Evolutionary conservation across 2,888 invertebrate genomes (phyloP).

Genomic region (Petrolisthes cinctipes): DNA sequence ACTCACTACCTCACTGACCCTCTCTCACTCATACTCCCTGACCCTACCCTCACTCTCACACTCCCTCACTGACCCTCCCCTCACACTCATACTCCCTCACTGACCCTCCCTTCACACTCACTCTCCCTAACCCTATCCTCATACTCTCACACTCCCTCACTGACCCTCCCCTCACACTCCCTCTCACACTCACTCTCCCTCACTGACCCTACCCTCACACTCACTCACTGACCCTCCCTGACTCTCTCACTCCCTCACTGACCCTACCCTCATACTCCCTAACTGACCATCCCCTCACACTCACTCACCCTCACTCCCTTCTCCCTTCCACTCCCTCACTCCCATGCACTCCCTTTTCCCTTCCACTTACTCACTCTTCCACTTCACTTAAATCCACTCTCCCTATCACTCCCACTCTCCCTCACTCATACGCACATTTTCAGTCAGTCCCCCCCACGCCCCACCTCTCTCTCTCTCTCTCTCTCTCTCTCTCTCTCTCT

Average conservation of each 20-base stretch:
- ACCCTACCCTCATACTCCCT: not conserved
- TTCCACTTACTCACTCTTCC: not conserved
- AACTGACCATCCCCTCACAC: not conserved
- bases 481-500: not conserved
- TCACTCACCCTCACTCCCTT: not conserved
- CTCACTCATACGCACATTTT: not conserved
- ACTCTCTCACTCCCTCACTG: not conserved
- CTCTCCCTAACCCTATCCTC: too few species aligned
- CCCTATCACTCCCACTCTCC: not conserved
- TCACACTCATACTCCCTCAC: not conserved
- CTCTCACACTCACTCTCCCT: not conserved
- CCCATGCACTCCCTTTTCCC: not conserved
- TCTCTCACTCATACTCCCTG: not conserved
- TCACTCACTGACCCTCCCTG: not conserved
- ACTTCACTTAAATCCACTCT: not conserved
- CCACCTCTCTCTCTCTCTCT: not conserved
- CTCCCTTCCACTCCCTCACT: not conserved
- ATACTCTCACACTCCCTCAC: too few species aligned
- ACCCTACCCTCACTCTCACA: not conserved
- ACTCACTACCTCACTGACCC: not conserved
- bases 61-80: not conserved
- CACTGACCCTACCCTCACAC: not conserved
- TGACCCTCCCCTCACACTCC: not conserved
- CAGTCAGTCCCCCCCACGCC: not conserved
- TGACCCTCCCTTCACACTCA: not conserved